These are phyloP conservation scores for Myripristis murdjan DNA, from an alignment of 2,797 vertebrate genomes.

Conservation along the genomic window DNA sequence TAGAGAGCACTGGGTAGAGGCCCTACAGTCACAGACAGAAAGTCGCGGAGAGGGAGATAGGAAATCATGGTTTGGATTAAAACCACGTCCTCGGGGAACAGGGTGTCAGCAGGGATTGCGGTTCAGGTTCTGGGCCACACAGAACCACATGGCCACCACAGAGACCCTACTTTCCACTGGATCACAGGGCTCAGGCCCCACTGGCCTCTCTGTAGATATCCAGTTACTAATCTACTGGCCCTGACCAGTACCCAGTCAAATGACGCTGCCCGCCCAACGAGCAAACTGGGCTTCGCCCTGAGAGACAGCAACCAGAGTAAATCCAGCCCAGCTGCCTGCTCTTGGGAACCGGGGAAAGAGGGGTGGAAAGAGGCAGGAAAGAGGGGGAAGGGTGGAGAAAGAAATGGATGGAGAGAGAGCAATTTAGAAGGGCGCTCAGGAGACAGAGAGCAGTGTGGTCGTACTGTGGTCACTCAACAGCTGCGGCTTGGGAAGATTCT, in stretches of 20 bases:
- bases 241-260: slow-evolving; percentile 79
- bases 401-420: slow-evolving; percentile 47
- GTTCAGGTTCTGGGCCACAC: slow-evolving; percentile 67
- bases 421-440: slow-evolving; percentile 72
- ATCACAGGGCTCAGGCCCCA: slow-evolving; percentile 82
- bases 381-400: slow-evolving; percentile 22
- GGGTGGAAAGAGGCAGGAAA: slow-evolving; percentile 10
- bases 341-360: slow-evolving; percentile 68
- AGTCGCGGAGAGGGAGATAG: slow-evolving; percentile 69
- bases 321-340: slow-evolving; percentile 81
- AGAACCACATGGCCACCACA: slow-evolving; percentile 67
- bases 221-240: slow-evolving; percentile 83
- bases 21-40: slow-evolving; percentile 64
- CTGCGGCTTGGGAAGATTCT: slow-evolving; percentile 66
- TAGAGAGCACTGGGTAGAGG: slow-evolving; percentile 63
- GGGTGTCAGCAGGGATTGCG: slow-evolving; percentile 84
- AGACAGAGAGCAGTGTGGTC: slow-evolving; percentile 77
- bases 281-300: slow-evolving; percentile 61
- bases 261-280: slow-evolving; percentile 66
- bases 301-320: slow-evolving; percentile 77
- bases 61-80: slow-evolving; percentile 84
- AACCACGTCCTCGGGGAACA: slow-evolving; percentile 81
- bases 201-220: slow-evolving; percentile 76
- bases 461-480: slow-evolving; percentile 76
- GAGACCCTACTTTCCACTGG: slow-evolving; percentile 77